Evolutionary conservation across 2,888 invertebrate genomes (phyloP), one percentile per base, ranked within the genome.

Genomic region (Rhagonycha fulva): DNA sequence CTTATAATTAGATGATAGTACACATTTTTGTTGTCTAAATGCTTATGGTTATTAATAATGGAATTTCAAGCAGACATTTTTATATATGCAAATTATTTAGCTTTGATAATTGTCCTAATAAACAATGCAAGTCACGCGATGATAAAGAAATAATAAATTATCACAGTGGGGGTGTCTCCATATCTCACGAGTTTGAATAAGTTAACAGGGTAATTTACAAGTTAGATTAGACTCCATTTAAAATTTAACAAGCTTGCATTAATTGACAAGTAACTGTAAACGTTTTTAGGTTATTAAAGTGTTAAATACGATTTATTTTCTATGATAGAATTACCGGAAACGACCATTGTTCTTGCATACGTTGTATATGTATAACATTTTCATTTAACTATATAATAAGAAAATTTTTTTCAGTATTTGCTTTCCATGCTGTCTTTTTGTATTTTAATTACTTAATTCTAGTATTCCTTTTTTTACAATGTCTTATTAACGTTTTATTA

Each of bases 141-240:
- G 82, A 83, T 82, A 82, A 83, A 83, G 82, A 82, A 83, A 82
- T 83, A 82, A 82, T 84, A 84, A 84, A 84, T 84, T 84, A 84
- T 83, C 83, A 78, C 82, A 74, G 82, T 79, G 81, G 83, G 84
- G 84, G 83, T 83, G 83, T 80, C 72, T 76, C 79, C 80, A 79
- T 81, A 81, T 83, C 82, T 83, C 82, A 82, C 83, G 78, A 81
- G 78, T 81, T 79, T 82, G 84, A 84, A 83, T 84, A 83, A 83
- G 80, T 83, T 82, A 83, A 81, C 82, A 78, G 81, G 81, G 82
- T 81, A 82, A 84, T 84, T 84, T 85, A 84, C 84, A 85, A 85
- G 84, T 85, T 84, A 84, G 83, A 85, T 84, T 84, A 83, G 84
- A 76, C 76, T 77, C 78, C 80, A 81, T 83, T 82, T 83, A 82